Evolutionary conservation across 2,888 invertebrate genomes (phyloP).

Genomic region (Caenorhabditis japonica): DNA sequence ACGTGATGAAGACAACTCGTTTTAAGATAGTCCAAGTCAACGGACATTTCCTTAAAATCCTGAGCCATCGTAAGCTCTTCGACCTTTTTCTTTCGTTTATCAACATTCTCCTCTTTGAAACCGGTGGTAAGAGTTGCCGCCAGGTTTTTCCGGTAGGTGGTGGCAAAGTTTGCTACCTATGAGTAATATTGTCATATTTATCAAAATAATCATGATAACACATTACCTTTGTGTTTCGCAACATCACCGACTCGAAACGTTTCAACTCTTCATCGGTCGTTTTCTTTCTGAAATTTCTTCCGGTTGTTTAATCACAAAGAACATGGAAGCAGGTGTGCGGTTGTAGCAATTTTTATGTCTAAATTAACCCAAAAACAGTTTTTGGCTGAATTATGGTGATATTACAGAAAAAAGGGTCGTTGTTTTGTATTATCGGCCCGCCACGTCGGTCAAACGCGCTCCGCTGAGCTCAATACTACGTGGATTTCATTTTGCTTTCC

Average conservation of each 20-base stretch:
- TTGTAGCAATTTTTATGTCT: too few relatives aligned
- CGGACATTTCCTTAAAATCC: slow-evolving; percentile 82
- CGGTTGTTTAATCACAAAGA: too few relatives aligned
- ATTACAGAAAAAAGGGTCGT: too few relatives aligned
- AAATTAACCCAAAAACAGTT: too few relatives aligned
- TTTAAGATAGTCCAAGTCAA: slow-evolving; percentile 55
- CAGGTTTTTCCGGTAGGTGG: slow-evolving; percentile 58
- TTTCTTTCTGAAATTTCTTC: slow-evolving; percentile 46
- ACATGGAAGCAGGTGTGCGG: too few relatives aligned
- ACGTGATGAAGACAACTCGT: slow-evolving; percentile 61
- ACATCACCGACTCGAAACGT: slow-evolving; percentile 30
- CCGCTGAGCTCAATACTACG: too few relatives aligned
- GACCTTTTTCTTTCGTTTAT: slow-evolving; percentile 84
- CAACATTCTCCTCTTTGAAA: slow-evolving; percentile 61
- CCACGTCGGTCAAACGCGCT: too few relatives aligned
- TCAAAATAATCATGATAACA: too few relatives aligned
- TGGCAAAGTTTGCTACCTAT: slow-evolving; percentile 43
- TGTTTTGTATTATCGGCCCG: too few relatives aligned
- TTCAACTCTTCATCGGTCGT: slow-evolving; percentile 51
- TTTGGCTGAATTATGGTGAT: too few relatives aligned
- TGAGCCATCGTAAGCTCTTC: slow-evolving; percentile 87
- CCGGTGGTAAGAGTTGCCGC: slow-evolving; percentile 57
- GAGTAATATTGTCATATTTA: too few relatives aligned
- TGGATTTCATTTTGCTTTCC: too few relatives aligned
- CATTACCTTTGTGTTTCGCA: slow-evolving; percentile 46